Evolutionary conservation across 2,797 vertebrate species (phyloP).

Genomic region (Saxicola maurus): DNA sequence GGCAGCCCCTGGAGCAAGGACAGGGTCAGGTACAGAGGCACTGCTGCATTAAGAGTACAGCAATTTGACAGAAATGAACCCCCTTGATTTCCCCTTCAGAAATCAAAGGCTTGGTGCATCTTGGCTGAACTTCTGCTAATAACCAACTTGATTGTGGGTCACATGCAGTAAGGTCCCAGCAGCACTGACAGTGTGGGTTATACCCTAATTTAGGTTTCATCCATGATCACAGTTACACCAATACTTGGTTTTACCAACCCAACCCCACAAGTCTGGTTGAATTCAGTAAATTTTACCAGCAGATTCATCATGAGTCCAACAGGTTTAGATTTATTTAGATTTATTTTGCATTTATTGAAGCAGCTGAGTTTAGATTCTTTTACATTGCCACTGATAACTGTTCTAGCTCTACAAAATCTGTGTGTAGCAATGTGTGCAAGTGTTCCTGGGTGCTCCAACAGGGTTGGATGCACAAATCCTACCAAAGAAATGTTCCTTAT

Average conservation of each 20-base stretch:
- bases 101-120: not conserved
- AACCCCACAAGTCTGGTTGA: not conserved
- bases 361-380: not conserved
- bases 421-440: not conserved
- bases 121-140: not conserved
- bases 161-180: not conserved
- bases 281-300: not conserved
- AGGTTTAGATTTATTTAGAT: not conserved
- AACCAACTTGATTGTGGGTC: not conserved
- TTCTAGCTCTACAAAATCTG: not conserved
- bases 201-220: not conserved
- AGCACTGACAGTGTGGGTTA: not conserved
- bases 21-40: not conserved
- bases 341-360: not conserved
- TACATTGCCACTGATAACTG: not conserved
- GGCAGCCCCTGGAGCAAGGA: not conserved
- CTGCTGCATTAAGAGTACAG: not conserved
- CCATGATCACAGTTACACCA: not conserved
- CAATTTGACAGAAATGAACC: not conserved
- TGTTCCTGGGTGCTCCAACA: not conserved
- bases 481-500: not conserved
- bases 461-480: not conserved
- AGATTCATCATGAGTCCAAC: not conserved
- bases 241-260: not conserved
- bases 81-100: not conserved